Evolutionary conservation across 2,797 vertebrate genomes (phyloP).

Genomic region (Novumbra hubbsi): DNA sequence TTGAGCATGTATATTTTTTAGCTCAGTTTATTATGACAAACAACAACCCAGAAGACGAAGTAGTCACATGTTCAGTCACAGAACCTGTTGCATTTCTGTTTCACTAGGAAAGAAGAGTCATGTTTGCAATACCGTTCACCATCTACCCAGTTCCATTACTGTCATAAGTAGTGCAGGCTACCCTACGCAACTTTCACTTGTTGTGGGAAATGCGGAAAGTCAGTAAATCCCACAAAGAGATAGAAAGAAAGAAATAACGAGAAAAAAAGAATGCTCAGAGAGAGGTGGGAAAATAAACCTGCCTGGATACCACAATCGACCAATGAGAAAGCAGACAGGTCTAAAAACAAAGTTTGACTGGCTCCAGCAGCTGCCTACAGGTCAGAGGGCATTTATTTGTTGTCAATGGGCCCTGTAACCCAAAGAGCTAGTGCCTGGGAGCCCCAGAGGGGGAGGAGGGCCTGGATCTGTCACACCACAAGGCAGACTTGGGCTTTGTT

Average conservation of each 20-base stretch:
- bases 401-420: conserved; percentile 8
- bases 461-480: neutral
- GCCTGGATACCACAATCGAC: conserved; percentile 28
- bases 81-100: conserved; percentile 1
- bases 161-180: neutral
- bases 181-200: neutral
- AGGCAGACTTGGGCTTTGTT: neutral
- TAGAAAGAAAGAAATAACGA: conserved; percentile 2
- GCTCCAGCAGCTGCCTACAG: conserved; percentile 28
- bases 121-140: neutral
- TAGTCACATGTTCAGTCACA: neutral
- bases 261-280: neutral
- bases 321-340: conserved; percentile 29
- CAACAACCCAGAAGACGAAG: too few species aligned
- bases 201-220: neutral
- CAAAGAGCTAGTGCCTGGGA: conserved; percentile 9
- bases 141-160: neutral
- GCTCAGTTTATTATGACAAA: too few species aligned
- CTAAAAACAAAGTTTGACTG: conserved; percentile 24
- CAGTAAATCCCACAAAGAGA: neutral
- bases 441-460: neutral
- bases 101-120: neutral
- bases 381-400: conserved; percentile 24
- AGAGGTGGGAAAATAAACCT: conserved; percentile 12
- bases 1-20: too few species aligned